phyloP scores from a whole-genome alignment of 2,888 invertebrate species.

The Eupithecia dodoneata region DNA sequence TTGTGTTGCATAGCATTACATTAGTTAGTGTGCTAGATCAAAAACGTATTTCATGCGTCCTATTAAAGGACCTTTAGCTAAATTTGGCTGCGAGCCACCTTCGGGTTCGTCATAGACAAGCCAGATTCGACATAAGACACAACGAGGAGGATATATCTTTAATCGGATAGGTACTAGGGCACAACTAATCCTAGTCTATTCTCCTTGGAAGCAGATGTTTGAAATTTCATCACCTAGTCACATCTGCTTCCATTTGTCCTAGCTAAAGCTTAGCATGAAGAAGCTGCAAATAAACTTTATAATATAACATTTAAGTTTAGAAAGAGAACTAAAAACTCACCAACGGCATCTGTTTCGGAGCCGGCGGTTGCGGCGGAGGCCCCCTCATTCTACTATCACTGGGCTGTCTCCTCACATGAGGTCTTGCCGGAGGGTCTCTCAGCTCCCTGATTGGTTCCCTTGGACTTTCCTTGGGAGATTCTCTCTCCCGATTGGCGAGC shows the following conservation, averaged over 20 bases:
- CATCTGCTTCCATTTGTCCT: neutral
- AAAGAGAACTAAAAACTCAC: conserved; percentile 63
- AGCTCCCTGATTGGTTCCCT: conserved; percentile 71
- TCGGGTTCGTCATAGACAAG: neutral
- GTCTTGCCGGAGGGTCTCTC: conserved; percentile 37
- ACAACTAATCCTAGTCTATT: too few relatives aligned
- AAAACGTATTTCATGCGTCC: neutral
- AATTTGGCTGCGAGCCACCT: neutral
- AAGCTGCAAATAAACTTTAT: neutral
- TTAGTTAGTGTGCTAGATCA: neutral
- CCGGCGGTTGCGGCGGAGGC: conserved; percentile 92
- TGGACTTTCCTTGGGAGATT: conserved; percentile 41
- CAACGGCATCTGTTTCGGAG: conserved; percentile 87
- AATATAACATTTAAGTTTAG: neutral
- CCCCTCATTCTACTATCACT: conserved; percentile 84
- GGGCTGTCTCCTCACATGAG: conserved; percentile 64
- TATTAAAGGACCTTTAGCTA: neutral
- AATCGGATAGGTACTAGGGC: too few relatives aligned
- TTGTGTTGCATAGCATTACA: conserved; percentile 19
- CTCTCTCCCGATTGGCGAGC: conserved; percentile 61
- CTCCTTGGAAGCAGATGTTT: too few relatives aligned
- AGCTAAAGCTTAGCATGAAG: neutral
- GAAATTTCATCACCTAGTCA: too few relatives aligned
- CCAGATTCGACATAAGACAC: neutral
- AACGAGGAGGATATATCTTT: too few relatives aligned